A percentile compares a stretch with the other conserved stretches of the same genome.
Conservation (phyloP, 2,797 vertebrate species). For the Glossophaga mutica region DNA sequence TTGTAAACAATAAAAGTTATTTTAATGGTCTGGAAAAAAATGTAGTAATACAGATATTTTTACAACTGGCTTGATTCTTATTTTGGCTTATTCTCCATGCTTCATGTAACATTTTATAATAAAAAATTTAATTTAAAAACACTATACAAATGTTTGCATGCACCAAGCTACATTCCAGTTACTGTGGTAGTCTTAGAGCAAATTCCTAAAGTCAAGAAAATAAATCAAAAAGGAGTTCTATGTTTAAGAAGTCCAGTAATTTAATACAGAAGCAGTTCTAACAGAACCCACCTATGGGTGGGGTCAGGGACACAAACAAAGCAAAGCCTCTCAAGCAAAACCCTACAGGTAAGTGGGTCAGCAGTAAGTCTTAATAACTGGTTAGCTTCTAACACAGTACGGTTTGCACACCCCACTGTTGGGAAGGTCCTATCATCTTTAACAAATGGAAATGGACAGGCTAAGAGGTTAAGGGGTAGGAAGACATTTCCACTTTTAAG, state of each 20-base stretch:
- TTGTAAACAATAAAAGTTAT: background rate
- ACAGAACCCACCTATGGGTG: background rate
- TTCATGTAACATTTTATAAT: background rate
- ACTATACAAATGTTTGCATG: background rate
- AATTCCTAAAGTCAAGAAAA: background rate
- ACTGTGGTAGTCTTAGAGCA: background rate
- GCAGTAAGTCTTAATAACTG: background rate
- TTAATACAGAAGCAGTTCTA: background rate
- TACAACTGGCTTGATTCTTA: background rate
- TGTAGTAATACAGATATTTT: background rate
- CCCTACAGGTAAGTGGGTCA: background rate
- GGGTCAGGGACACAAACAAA: background rate
- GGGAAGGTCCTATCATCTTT: background rate
- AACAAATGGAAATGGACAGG: background rate
- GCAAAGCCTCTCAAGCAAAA: slow-evolving; percentile 5
- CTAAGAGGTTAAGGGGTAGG: background rate
- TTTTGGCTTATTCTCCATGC: background rate
- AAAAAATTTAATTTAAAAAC: background rate
- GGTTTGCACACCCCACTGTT: background rate
- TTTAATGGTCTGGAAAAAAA: background rate
- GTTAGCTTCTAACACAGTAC: background rate
- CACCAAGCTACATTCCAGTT: background rate
- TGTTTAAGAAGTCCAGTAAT: background rate
- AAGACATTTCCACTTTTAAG: background rate
- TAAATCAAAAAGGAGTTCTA: background rate